A percentile compares a stretch with the other conserved stretches of the same genome.
Evolutionary conservation across 92 coral and sea anemone species (phyloP).

Genomic region (Porites divaricata): DNA sequence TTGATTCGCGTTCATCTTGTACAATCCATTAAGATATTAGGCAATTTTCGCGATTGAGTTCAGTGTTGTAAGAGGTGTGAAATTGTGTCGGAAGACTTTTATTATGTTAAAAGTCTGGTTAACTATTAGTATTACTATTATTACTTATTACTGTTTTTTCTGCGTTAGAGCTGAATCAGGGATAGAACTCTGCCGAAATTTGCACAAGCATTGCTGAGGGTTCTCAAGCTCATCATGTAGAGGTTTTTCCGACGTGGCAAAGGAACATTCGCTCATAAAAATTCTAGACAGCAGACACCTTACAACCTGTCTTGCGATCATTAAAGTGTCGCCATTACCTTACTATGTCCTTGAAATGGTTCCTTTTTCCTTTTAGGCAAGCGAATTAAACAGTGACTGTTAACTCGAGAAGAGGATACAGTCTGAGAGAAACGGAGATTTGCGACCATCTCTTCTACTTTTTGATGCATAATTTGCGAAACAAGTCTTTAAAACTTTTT

Average conservation of each 20-base stretch:
- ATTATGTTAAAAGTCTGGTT: slow-evolving; percentile 9
- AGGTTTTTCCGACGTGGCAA: background rate
- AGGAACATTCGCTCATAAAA: background rate
- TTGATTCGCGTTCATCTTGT: slow-evolving; percentile 30
- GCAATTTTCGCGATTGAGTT: slow-evolving; percentile 6
- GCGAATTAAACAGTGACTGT: background rate
- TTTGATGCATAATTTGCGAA: background rate
- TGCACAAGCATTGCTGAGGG: background rate
- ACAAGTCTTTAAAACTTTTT: background rate
- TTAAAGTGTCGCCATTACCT: slow-evolving; percentile 10
- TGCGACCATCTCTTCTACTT: background rate
- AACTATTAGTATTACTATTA: background rate
- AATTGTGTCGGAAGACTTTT: background rate
- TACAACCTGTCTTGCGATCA: background rate
- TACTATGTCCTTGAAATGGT: too few species aligned
- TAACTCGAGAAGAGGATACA: background rate
- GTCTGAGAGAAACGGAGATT: background rate
- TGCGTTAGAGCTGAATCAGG: background rate
- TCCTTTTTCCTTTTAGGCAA: background rate
- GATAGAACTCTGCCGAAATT: background rate
- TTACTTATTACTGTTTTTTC: background rate
- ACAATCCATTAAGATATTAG: slow-evolving; percentile 25
- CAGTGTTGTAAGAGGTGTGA: slow-evolving; percentile 14
- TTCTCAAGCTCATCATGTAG: background rate
- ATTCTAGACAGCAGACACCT: background rate